Conservation (phyloP, 1,140 invertebrate species). For the Phthorimaea operculella region DNA sequence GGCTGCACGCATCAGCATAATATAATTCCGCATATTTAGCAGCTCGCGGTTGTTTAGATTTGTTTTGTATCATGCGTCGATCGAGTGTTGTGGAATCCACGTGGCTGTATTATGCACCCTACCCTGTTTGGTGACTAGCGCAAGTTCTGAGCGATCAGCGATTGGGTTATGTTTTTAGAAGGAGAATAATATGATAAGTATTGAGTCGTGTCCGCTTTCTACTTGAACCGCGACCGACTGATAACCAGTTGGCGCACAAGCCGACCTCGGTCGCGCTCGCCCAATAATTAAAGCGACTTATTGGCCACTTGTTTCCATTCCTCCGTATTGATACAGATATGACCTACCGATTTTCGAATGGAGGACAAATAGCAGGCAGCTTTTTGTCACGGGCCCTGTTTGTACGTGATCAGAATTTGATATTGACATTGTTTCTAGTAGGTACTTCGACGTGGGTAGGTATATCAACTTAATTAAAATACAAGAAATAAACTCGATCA, state of each 20-base stretch:
- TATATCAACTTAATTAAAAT: neutral
- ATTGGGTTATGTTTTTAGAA: neutral
- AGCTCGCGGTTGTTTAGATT: neutral
- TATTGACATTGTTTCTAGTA: neutral
- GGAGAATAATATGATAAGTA: neutral
- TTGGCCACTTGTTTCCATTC: slow-evolving; percentile 54
- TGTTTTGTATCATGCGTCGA: slow-evolving; percentile 14
- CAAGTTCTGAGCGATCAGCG: slow-evolving; percentile 16
- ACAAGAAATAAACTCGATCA: no score
- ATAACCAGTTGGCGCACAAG: slow-evolving; percentile 59
- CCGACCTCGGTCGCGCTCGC: slow-evolving; percentile 49
- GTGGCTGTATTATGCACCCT: slow-evolving; percentile 14
- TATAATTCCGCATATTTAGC: neutral
- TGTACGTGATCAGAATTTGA: slow-evolving; percentile 15
- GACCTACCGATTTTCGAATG: slow-evolving; percentile 28
- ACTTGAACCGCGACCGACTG: slow-evolving; percentile 36
- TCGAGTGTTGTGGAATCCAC: slow-evolving; percentile 19
- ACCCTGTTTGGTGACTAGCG: slow-evolving; percentile 13
- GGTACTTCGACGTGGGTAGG: neutral
- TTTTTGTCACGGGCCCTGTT: slow-evolving; percentile 20
- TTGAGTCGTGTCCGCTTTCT: slow-evolving; percentile 20
- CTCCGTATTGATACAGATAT: slow-evolving; percentile 50
- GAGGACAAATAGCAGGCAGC: slow-evolving; percentile 20
- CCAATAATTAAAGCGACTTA: slow-evolving; percentile 59
- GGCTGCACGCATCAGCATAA: neutral